Evolutionary conservation across 2,113 vertebrate genomes (phyloP).

Genomic region (Phaethon lepturus): DNA sequence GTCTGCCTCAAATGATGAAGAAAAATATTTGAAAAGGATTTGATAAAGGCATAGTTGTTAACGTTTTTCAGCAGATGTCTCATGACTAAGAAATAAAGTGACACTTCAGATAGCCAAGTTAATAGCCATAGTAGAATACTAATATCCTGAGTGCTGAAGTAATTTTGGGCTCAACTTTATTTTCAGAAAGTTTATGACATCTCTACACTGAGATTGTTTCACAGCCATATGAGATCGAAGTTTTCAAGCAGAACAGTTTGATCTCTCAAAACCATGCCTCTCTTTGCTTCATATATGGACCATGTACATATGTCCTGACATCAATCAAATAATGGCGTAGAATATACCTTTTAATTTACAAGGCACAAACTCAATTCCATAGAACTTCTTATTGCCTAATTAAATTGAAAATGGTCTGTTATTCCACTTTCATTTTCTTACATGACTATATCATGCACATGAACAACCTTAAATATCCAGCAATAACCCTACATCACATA

Average conservation of each 20-base stretch:
- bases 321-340: not conserved
- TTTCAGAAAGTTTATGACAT: not conserved
- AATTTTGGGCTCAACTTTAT: not conserved
- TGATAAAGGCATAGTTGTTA: not conserved
- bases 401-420: not conserved
- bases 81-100: not conserved
- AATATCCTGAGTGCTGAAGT: not conserved
- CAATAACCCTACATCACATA: not conserved
- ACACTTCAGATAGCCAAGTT: not conserved
- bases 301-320: not conserved
- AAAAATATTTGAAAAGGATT: not conserved
- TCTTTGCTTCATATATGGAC: not conserved
- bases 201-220: not conserved
- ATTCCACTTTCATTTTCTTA: not conserved
- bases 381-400: not conserved
- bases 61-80: not conserved
- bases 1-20: not conserved
- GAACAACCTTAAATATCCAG: not conserved
- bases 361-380: not conserved
- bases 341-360: not conserved
- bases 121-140: not conserved
- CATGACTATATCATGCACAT: not conserved
- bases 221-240: not conserved
- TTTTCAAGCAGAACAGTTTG: not conserved
- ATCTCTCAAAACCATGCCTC: not conserved